A percentile compares a stretch with the other conserved stretches of the same genome.
phyloP scores from a whole-genome alignment of 92 coral and sea anemone genomes.

The Porites divaricata region DNA sequence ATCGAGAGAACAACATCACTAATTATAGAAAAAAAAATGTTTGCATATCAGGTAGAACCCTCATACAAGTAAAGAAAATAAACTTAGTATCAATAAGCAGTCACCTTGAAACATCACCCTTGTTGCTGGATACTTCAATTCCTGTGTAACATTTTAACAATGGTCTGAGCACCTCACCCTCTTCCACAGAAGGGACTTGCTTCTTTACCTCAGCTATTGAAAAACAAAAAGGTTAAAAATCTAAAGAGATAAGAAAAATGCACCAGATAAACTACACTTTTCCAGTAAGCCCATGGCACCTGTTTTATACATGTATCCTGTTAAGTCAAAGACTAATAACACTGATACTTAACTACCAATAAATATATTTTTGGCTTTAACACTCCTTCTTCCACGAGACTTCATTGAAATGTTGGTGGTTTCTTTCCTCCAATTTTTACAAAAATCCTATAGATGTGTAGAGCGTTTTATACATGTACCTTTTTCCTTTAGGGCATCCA shows the following conservation, averaged over 20 bases:
- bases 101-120: slow-evolving; percentile 88
- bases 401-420: too few species aligned
- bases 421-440: too few species aligned
- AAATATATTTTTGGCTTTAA: too few species aligned
- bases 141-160: slow-evolving; percentile 88
- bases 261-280: not conserved
- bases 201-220: slow-evolving; percentile 81
- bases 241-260: not conserved
- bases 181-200: slow-evolving; percentile 91
- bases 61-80: not conserved
- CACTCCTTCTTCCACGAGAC: too few species aligned
- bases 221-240: not conserved
- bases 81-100: too few species aligned
- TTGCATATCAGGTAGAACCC: not conserved
- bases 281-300: too few species aligned
- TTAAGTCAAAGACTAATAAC: too few species aligned
- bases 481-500: slow-evolving; percentile 90
- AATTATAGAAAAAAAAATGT: too few species aligned
- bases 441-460: too few species aligned
- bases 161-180: slow-evolving; percentile 92
- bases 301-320: too few species aligned
- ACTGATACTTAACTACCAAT: too few species aligned
- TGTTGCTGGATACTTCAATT: slow-evolving; percentile 94
- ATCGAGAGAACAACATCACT: too few species aligned
- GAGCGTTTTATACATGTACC: slow-evolving; percentile 40